Conservation (phyloP, 2,888 invertebrate genomes). For the Acanthoscelides obtectus region DNA sequence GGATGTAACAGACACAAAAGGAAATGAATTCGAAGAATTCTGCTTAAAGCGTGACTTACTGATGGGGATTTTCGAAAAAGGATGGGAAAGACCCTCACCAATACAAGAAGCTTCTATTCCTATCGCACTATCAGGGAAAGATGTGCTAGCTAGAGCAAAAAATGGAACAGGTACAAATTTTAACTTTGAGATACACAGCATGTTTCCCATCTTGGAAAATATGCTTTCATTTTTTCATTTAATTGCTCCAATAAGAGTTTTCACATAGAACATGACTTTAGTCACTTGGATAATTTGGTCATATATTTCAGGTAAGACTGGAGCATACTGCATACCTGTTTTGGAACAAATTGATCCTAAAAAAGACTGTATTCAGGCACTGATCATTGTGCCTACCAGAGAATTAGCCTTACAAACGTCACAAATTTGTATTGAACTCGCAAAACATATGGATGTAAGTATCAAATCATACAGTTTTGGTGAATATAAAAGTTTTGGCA, state of each 20-base stretch:
- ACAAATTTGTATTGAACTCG: constrained; percentile 98
- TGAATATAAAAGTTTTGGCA: not conserved
- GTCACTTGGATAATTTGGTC: not conserved
- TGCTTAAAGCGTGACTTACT: constrained; percentile 94
- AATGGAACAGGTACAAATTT: constrained; percentile 97
- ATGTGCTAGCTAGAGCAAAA: constrained; percentile 97
- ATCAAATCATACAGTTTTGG: no score
- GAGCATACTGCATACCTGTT: constrained; percentile 98
- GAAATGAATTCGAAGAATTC: constrained; percentile 99
- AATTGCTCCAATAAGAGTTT: no score
- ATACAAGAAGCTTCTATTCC: constrained; percentile 99
- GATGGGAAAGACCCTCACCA: constrained; percentile 99
- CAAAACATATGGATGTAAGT: constrained; percentile 81
- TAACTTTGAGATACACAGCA: no score
- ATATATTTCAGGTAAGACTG: constrained; percentile 70
- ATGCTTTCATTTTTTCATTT: no score
- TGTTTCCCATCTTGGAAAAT: no score
- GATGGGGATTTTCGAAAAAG: constrained; percentile 99
- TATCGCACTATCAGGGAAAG: constrained; percentile 94
- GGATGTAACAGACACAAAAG: constrained; percentile 99
- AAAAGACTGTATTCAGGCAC: constrained; percentile 92
- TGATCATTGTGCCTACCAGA: constrained; percentile 97
- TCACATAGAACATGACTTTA: no score
- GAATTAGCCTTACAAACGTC: constrained; percentile 98
- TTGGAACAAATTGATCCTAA: constrained; percentile 90